Percentiles rank a stretch among this genome's conserved stretches.
Evolutionary conservation across 2,113 vertebrate genomes (phyloP).

Genomic region (Ailuropoda melanoleuca): DNA sequence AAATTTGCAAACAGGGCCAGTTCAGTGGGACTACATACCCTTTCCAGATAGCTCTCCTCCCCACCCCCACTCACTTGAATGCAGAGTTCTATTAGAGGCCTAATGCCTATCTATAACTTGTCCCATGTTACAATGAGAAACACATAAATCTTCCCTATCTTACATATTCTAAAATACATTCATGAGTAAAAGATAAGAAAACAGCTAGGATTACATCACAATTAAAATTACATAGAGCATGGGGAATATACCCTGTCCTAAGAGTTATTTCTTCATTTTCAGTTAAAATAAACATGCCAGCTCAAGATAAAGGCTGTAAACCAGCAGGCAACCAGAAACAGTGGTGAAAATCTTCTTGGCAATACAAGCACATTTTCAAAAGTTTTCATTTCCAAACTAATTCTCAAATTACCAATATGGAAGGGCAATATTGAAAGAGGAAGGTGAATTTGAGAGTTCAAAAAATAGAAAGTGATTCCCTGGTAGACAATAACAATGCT

Average conservation of each 20-base stretch:
- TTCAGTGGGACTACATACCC: background rate
- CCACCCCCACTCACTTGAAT: background rate
- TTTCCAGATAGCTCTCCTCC: background rate
- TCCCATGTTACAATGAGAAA: slow-evolving; percentile 34
- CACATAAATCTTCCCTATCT: background rate
- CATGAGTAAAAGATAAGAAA: background rate
- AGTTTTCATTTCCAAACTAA: background rate
- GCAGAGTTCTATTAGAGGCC: slow-evolving; percentile 14
- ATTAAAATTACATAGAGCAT: slow-evolving; percentile 55
- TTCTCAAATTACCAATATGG: background rate
- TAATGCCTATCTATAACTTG: background rate
- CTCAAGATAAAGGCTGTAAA: slow-evolving; percentile 31
- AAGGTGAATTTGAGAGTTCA: background rate
- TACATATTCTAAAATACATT: slow-evolving; percentile 47
- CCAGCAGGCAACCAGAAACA: background rate
- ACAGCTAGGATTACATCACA: slow-evolving; percentile 34
- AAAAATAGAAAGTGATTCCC: background rate
- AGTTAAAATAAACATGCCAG: slow-evolving; percentile 10
- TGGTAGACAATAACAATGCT: background rate
- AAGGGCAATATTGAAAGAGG: slow-evolving; percentile 5
- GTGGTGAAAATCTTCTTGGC: background rate
- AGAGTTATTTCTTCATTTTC: background rate
- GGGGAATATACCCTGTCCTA: background rate
- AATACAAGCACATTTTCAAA: background rate
- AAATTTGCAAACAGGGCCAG: slow-evolving; percentile 24